Evolutionary conservation across 2,888 invertebrate genomes (phyloP).

Genomic region (Acanthosepion pharaonis): DNA sequence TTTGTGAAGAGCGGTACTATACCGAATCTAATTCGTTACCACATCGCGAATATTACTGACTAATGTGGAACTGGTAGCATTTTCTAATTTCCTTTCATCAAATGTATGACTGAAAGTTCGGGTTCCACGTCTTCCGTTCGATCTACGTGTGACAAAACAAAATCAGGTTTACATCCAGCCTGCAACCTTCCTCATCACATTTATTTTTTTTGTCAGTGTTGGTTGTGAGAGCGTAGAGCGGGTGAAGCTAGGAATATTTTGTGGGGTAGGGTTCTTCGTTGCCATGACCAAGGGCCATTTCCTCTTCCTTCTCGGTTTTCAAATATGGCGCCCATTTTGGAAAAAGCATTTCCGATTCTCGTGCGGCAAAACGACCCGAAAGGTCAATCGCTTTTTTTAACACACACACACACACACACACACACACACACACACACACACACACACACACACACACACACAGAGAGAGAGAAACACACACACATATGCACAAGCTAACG

Average conservation of each 20-base stretch:
- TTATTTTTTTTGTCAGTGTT: too few relatives aligned
- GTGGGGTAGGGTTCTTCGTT: neutral
- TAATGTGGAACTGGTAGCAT: neutral
- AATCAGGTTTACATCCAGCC: neutral
- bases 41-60: neutral
- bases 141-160: neutral
- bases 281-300: neutral
- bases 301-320: slow-evolving; percentile 5
- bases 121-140: neutral
- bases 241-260: neutral
- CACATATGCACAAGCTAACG: neutral
- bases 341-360: slow-evolving; percentile 6
- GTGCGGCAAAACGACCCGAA: neutral
- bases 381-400: neutral
- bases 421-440: neutral
- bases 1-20: too few relatives aligned
- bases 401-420: neutral
- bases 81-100: neutral
- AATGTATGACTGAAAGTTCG: neutral
- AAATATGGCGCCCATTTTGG: neutral
- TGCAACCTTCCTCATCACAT: neutral
- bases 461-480: too few relatives aligned
- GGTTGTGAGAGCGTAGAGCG: neutral
- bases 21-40: too few relatives aligned
- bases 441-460: neutral